Conservation (phyloP, 2,113 vertebrate species). For the Hypomesus transpacificus region DNA sequence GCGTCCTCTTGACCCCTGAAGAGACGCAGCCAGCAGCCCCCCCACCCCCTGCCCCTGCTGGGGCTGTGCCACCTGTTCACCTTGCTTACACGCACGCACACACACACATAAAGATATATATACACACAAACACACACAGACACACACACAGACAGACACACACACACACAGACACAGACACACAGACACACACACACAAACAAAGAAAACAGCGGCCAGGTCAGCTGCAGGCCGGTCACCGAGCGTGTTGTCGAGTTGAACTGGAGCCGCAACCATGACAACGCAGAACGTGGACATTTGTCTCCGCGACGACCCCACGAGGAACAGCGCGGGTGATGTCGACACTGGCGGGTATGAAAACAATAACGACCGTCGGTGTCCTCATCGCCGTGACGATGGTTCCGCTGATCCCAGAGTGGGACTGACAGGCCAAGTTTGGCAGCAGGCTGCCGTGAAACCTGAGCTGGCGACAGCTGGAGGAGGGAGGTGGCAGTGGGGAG, state of each 20-base stretch:
- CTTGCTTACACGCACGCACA: conserved; percentile 17
- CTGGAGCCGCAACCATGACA: no score
- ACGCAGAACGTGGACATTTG: no score
- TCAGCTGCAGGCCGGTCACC: not conserved
- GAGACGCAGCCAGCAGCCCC: no score
- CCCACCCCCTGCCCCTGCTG: not conserved
- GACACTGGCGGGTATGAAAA: no score
- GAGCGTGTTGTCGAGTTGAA: no score
- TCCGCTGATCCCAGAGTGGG: conserved; percentile 61
- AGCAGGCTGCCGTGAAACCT: conserved; percentile 69
- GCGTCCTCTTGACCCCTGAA: no score
- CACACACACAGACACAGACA: not conserved
- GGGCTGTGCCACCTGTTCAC: conserved; percentile 37
- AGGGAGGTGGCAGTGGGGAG: conserved; percentile 27
- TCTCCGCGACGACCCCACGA: no score
- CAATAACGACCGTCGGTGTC: no score
- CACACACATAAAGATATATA: not conserved
- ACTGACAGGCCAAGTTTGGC: conserved; percentile 67
- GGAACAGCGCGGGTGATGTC: no score
- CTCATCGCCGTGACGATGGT: no score
- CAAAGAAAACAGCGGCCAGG: not conserved
- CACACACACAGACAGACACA: conserved; percentile 2
- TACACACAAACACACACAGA: not conserved
- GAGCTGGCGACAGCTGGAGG: conserved; percentile 70
- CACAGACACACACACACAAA: not conserved